Evolutionary conservation across 1,140 invertebrate genomes (phyloP).

Genomic region (Muscidifurax raptorellus): DNA sequence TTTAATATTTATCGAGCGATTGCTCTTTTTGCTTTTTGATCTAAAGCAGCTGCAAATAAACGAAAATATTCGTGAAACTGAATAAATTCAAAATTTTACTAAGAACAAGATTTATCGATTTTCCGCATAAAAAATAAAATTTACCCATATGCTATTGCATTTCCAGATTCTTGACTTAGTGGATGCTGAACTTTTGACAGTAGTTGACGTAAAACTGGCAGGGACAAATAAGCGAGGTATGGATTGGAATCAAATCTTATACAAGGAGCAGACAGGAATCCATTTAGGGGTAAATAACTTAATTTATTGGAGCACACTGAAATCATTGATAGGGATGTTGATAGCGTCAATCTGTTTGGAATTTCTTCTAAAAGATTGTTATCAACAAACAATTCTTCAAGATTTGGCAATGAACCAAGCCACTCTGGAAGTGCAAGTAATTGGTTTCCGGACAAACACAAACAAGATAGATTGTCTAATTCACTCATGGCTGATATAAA

Average conservation of each 20-base stretch:
- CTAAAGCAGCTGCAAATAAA: slow-evolving; percentile 58
- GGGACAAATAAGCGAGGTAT: slow-evolving; percentile 66
- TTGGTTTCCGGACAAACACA: slow-evolving; percentile 64
- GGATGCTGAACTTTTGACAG: slow-evolving; percentile 52
- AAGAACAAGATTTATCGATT: neutral
- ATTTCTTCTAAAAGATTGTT: slow-evolving; percentile 66
- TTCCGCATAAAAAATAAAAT: slow-evolving; percentile 7
- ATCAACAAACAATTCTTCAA: slow-evolving; percentile 63
- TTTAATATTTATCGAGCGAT: slow-evolving; percentile 56
- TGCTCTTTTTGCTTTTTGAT: slow-evolving; percentile 35
- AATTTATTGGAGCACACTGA: slow-evolving; percentile 69
- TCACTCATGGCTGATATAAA: slow-evolving; percentile 60
- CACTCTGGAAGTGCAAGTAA: slow-evolving; percentile 66
- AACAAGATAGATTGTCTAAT: slow-evolving; percentile 60
- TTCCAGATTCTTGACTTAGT: slow-evolving; percentile 41
- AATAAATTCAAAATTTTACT: slow-evolving; percentile 8
- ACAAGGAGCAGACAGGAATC: slow-evolving; percentile 64
- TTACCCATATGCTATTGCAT: slow-evolving; percentile 56
- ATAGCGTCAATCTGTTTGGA: slow-evolving; percentile 66
- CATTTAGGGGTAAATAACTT: slow-evolving; percentile 67
- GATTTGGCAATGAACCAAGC: slow-evolving; percentile 64
- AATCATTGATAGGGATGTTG: slow-evolving; percentile 59
- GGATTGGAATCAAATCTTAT: slow-evolving; percentile 65
- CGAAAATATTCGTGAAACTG: neutral
- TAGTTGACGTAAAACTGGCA: slow-evolving; percentile 64